Conservation (phyloP, 1,140 invertebrate genomes). For the Micrasema minimum region DNA sequence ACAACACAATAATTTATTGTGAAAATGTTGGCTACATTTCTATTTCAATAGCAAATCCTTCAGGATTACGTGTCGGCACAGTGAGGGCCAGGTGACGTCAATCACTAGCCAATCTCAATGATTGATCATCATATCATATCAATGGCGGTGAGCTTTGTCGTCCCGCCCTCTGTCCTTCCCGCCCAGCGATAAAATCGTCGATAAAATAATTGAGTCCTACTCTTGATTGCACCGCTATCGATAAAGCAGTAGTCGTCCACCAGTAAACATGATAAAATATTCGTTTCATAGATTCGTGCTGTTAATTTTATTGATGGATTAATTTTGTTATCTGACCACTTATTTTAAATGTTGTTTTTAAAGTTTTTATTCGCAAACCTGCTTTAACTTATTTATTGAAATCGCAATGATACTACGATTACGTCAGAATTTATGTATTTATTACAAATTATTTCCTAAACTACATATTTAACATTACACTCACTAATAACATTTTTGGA, state of each 20-base stretch:
- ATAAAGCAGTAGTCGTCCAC: slow-evolving; percentile 11
- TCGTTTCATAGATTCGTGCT: background rate
- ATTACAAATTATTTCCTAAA: no score
- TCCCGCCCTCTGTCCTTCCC: background rate
- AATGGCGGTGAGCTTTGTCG: slow-evolving; percentile 48
- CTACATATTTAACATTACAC: no score
- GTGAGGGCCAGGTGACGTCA: slow-evolving; percentile 39
- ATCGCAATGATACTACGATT: no score
- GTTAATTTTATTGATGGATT: background rate
- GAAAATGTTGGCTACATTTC: no score
- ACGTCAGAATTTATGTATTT: no score
- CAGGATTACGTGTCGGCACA: slow-evolving; percentile 22
- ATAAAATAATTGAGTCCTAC: slow-evolving; percentile 18
- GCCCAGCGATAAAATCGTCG: background rate
- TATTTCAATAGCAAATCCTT: slow-evolving; percentile 1
- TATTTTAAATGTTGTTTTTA: no score
- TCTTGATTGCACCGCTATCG: slow-evolving; percentile 39
- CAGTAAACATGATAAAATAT: background rate
- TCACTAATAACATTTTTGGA: no score
- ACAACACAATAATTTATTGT: no score
- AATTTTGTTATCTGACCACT: no score
- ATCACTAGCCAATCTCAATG: slow-evolving; percentile 51
- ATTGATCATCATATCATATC: slow-evolving; percentile 47
- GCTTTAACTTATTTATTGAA: no score
- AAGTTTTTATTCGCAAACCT: no score